A percentile compares a stretch with the other conserved stretches of the same genome.
phyloP scores from a whole-genome alignment of 2,888 invertebrate species.

The Hedya salicella region DNA sequence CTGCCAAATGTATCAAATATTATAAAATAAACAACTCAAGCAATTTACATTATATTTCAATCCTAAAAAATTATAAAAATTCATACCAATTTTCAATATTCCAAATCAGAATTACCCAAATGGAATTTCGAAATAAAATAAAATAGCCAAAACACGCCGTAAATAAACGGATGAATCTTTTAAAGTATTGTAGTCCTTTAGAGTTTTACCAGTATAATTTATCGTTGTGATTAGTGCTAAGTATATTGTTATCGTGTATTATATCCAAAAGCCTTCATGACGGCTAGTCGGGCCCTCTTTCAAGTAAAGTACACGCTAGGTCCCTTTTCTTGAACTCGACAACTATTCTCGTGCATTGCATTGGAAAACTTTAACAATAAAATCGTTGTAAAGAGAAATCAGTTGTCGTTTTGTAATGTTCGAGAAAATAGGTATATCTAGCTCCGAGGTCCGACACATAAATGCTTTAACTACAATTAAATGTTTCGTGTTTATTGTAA shows the following conservation, averaged over 20 bases:
- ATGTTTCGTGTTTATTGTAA: constrained; percentile 77
- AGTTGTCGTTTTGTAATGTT: constrained; percentile 1
- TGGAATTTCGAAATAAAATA: not conserved
- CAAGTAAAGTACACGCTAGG: constrained; percentile 3
- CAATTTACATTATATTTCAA: constrained; percentile 2
- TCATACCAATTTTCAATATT: not conserved
- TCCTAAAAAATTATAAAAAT: not conserved
- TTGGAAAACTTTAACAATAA: not conserved
- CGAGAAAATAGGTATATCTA: constrained; percentile 5
- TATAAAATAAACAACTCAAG: not conserved
- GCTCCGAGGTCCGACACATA: constrained; percentile 59
- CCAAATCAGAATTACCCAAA: not conserved
- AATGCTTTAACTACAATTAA: constrained; percentile 84
- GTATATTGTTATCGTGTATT: constrained; percentile 65
- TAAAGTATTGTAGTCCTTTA: constrained; percentile 15
- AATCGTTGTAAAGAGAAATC: not conserved
- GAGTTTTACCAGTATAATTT: constrained; percentile 50
- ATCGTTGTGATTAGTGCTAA: constrained; percentile 82
- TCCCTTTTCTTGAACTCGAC: constrained; percentile 4
- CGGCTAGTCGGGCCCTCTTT: constrained; percentile 72
- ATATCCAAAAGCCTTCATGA: constrained; percentile 78
- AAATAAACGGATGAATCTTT: constrained; percentile 6
- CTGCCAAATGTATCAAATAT: constrained; percentile 6
- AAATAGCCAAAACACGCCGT: not conserved
- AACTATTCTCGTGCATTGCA: not conserved